Evolutionary conservation across 2,888 invertebrate species (phyloP), one percentile per base, ranked within the genome.

Genomic region (Teinopalpus imperialis): DNA sequence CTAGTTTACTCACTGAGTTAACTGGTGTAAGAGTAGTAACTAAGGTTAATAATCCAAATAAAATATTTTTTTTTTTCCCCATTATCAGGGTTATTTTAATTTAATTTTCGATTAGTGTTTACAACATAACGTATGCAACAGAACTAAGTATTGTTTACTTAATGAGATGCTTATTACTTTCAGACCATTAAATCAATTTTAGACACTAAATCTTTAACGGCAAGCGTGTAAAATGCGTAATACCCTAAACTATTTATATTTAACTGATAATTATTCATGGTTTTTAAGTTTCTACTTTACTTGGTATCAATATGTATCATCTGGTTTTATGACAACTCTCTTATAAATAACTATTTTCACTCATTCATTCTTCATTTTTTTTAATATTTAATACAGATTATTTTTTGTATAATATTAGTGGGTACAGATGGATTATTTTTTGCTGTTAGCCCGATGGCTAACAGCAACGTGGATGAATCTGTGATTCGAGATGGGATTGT

Each of bases 191-290:
- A 45, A 45, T 45, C 40, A 13, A 45, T 45, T 45, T 21, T 14
- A n/a, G 29, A 6, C 39, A 39, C 27, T 45, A 40, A 45, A 45
- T 45, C 24, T 40, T 29, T 13, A 40, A 40, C 27, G 53, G 44
- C 49, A 41, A 3, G 43, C 56, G 44, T 54, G 32, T 36, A 51
- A 43, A 48, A 43, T 50, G 7, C 26, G 12, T 43, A 44, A 41
- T 31, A 34, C 8, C 27, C 42, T 48, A 46, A 52, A 48, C 46
- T 51, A 50, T 56, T 48, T 49, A 44, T 39, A 23, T 54, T 58
- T 60, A 57, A 60, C 44, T 58, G 61, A 48, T 63, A 69, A 69
- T 69, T 69, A 60, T 49, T 62, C 48, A 68, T 53, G 69, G 49
- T 46, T 53, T 34, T 21, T 34, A 32, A 21, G 12, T 10, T 4